phyloP scores from a whole-genome alignment of 2,113 vertebrate genomes.

The Prionailurus viverrinus region DNA sequence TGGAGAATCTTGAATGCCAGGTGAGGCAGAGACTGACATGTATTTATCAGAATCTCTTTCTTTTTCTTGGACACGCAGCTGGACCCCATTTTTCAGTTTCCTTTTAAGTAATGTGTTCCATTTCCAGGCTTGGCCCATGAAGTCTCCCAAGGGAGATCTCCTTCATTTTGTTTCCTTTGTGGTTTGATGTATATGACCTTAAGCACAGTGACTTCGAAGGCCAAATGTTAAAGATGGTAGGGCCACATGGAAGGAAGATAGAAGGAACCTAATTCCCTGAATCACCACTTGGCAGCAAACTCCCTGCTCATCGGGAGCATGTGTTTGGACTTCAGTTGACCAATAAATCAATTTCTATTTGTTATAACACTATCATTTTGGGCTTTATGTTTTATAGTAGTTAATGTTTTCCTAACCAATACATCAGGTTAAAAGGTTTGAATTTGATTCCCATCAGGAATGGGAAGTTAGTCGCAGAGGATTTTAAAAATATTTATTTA shows the following conservation, averaged over 20 bases:
- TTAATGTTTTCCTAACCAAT: slow-evolving; percentile 27
- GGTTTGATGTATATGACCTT: slow-evolving; percentile 2
- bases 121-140: not conserved
- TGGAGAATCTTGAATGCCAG: not conserved
- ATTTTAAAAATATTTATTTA: not conserved
- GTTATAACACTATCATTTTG: not conserved
- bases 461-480: slow-evolving; percentile 20
- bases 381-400: not conserved
- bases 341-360: slow-evolving; percentile 17
- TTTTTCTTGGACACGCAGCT: slow-evolving; percentile 34
- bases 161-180: slow-evolving; percentile 46
- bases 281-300: not conserved
- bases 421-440: not conserved
- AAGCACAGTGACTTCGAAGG: not conserved
- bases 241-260: not conserved
- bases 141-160: not conserved
- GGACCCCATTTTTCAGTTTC: not conserved
- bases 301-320: not conserved
- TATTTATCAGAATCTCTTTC: slow-evolving; percentile 18
- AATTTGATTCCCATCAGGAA: slow-evolving; percentile 2
- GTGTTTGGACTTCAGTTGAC: slow-evolving; percentile 11
- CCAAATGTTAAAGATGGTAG: not conserved
- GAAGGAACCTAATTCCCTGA: slow-evolving; percentile 21
- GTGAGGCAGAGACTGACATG: not conserved
- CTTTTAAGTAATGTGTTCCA: slow-evolving; percentile 6